phyloP scores from a whole-genome alignment of 92 coral and sea anemone species.

The Meandrina meandrites region DNA sequence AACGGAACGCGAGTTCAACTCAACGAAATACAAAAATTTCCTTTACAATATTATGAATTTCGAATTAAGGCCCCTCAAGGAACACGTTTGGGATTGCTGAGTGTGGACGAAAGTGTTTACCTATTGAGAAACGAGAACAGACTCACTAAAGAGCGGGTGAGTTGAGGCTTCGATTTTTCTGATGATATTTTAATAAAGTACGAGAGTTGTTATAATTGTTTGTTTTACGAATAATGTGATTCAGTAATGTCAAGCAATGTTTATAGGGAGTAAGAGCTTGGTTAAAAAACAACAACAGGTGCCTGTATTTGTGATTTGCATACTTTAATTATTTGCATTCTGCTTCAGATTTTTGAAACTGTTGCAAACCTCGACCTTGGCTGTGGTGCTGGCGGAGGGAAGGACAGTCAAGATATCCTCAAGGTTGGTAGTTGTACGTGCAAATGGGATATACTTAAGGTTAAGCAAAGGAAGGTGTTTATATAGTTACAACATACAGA shows the following conservation, averaged over 20 bases:
- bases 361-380: conserved; percentile 82
- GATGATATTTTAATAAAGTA: too few relatives aligned
- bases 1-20: neutral
- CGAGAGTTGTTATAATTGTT: too few relatives aligned
- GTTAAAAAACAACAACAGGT: too few relatives aligned
- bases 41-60: conserved; percentile 45
- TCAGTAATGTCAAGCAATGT: too few relatives aligned
- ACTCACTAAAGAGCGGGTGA: conserved; percentile 73
- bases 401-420: conserved; percentile 64
- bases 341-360: conserved; percentile 61
- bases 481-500: too few relatives aligned
- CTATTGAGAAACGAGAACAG: conserved; percentile 76
- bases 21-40: conserved; percentile 27
- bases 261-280: too few relatives aligned
- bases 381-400: conserved; percentile 83
- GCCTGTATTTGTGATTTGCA: too few relatives aligned
- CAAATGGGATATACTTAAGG: too few relatives aligned
- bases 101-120: conserved; percentile 89
- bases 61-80: conserved; percentile 50
- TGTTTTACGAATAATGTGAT: too few relatives aligned
- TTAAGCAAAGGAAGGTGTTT: too few relatives aligned
- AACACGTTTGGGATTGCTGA: conserved; percentile 75
- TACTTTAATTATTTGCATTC: neutral
- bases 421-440: conserved; percentile 31
- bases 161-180: too few relatives aligned